phyloP scores from a whole-genome alignment of 2,888 invertebrate species.

The Xylota sylvarum region DNA sequence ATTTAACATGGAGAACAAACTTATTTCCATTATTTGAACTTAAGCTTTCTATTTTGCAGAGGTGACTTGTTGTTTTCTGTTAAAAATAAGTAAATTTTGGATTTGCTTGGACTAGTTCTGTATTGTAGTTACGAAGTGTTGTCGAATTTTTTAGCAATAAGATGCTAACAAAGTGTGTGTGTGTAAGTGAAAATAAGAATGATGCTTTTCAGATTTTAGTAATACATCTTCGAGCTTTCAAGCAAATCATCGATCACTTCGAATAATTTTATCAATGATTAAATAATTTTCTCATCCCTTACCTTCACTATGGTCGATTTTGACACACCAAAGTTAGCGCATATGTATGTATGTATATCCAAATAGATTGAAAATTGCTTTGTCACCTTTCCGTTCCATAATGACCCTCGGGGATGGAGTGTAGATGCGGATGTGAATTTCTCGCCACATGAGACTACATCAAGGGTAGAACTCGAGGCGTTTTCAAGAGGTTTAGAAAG shows the following conservation, averaged over 20 bases:
- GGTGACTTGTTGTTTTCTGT: too few species aligned
- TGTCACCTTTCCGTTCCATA: constrained; percentile 24
- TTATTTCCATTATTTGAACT: too few species aligned
- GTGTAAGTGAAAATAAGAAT: too few species aligned
- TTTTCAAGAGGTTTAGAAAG: constrained; percentile 4
- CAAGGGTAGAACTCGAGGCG: constrained; percentile 5
- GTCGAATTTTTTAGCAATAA: too few species aligned
- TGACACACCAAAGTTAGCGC: constrained; percentile 3
- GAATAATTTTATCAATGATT: constrained; percentile 38
- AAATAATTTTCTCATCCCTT: constrained; percentile 14
- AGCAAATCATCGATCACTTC: constrained; percentile 33
- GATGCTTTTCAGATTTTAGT: too few species aligned
- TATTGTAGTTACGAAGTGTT: too few species aligned
- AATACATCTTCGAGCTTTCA: neutral
- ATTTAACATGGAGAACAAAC: too few species aligned
- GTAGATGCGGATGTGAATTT: constrained; percentile 10
- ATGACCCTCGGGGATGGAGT: constrained; percentile 8
- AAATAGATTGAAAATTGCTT: constrained; percentile 28
- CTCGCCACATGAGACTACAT: neutral
- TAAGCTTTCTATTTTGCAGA: too few species aligned
- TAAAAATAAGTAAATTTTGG: too few species aligned
- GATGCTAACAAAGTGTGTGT: too few species aligned
- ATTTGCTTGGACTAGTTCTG: too few species aligned
- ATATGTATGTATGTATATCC: neutral
- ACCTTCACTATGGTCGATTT: neutral